These are phyloP conservation scores for Schrankia costaestrigalis DNA, from an alignment of 2,888 invertebrate genomes.

Conservation along the genomic window DNA sequence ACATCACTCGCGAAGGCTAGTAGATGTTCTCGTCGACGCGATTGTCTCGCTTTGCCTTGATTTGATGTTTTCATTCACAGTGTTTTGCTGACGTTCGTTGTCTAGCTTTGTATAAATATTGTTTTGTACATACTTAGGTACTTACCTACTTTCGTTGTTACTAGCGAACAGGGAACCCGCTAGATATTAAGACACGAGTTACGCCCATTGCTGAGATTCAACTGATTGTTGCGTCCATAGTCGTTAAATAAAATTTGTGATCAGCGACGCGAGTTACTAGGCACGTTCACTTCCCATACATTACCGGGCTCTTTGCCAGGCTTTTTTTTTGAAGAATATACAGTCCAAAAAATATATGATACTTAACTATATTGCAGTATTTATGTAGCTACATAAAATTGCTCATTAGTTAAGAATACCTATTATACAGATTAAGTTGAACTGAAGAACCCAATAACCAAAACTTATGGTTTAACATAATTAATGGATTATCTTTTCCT, in stretches of 20 bases:
- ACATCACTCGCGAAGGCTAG: constrained; percentile 31
- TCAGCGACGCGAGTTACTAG: constrained; percentile 10
- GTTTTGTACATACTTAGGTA: constrained; percentile 33
- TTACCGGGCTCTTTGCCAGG: constrained; percentile 9
- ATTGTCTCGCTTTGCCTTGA: constrained; percentile 57
- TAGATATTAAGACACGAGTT: too few relatives aligned
- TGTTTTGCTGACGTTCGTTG: constrained; percentile 59
- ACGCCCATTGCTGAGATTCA: constrained; percentile 10
- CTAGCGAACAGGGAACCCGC: too few relatives aligned
- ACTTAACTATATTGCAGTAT: too few relatives aligned
- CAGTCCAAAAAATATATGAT: constrained; percentile 12
- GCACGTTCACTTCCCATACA: constrained; percentile 10
- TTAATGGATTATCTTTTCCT: too few relatives aligned
- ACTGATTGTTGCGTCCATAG: constrained; percentile 11
- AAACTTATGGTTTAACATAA: too few relatives aligned
- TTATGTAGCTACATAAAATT: too few relatives aligned
- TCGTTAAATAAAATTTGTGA: constrained; percentile 13
- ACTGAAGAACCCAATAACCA: too few relatives aligned
- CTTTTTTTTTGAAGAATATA: constrained; percentile 8
- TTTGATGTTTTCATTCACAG: constrained; percentile 73
- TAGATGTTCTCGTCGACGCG: constrained; percentile 50
- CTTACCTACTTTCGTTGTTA: constrained; percentile 45
- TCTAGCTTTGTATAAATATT: constrained; percentile 42
- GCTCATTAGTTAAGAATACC: too few relatives aligned
- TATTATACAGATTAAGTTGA: too few relatives aligned